phyloP scores from a whole-genome alignment of 2,888 invertebrate genomes.

The Chrysodeixis includens region DNA sequence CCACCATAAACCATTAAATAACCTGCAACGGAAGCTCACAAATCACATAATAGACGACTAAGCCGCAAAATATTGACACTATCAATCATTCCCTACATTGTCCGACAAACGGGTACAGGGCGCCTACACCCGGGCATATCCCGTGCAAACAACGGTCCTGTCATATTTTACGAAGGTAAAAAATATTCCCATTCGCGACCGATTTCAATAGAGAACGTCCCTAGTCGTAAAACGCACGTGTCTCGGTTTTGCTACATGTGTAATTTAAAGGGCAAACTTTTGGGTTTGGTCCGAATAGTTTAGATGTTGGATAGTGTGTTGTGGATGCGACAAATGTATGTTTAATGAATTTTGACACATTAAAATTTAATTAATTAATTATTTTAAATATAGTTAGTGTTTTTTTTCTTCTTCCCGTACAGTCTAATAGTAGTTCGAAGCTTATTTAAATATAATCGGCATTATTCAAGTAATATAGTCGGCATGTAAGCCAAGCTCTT shows the following conservation, averaged over 20 bases:
- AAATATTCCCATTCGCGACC: conserved; percentile 80
- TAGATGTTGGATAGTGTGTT: conserved; percentile 41
- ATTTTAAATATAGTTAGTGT: too few relatives aligned
- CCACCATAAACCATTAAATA: conserved; percentile 57
- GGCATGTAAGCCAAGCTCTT: neutral
- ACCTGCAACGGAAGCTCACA: conserved; percentile 59
- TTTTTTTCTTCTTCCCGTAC: too few relatives aligned
- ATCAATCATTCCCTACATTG: conserved; percentile 73
- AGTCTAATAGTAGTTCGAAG: too few relatives aligned
- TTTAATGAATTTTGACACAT: too few relatives aligned
- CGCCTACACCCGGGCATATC: conserved; percentile 33
- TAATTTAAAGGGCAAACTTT: conserved; percentile 85
- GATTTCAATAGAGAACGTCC: conserved; percentile 78
- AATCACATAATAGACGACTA: conserved; percentile 58
- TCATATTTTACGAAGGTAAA: conserved; percentile 70
- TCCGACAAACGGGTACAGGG: conserved; percentile 65
- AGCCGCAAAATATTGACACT: conserved; percentile 65
- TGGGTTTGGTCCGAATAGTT: conserved; percentile 82
- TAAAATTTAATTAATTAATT: too few relatives aligned
- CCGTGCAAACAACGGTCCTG: conserved; percentile 59
- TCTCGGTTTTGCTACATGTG: conserved; percentile 82
- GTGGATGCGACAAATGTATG: conserved; percentile 62
- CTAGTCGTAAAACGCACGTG: conserved; percentile 87
- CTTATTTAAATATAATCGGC: too few relatives aligned
- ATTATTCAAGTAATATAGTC: too few relatives aligned